phyloP scores from a whole-genome alignment of 1,140 invertebrate genomes.

The Trichonephila clavipes region DNA sequence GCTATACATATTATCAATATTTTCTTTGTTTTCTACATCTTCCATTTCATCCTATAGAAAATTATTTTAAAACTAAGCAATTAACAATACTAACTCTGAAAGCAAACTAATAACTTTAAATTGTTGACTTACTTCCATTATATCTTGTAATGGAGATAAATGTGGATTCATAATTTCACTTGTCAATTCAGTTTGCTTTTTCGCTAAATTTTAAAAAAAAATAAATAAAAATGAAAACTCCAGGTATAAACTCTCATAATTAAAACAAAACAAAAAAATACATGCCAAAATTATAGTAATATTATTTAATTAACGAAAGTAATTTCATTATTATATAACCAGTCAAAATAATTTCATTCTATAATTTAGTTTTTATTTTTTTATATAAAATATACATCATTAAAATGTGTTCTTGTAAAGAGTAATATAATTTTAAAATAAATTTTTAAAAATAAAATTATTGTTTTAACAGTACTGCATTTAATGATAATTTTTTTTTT shows the following conservation, averaged over 20 bases:
- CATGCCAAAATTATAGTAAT: no score
- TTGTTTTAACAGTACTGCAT: no score
- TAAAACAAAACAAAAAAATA: background rate
- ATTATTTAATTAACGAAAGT: no score
- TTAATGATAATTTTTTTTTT: no score
- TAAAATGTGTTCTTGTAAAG: no score
- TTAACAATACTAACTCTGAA: background rate
- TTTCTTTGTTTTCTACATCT: slow-evolving; percentile 49
- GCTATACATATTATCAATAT: slow-evolving; percentile 7
- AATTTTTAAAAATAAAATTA: no score
- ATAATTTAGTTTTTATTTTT: no score
- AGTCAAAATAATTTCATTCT: no score
- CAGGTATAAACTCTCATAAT: background rate
- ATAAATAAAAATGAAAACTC: background rate
- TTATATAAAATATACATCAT: no score
- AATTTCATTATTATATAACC: no score
- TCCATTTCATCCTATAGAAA: slow-evolving; percentile 28
- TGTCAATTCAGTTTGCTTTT: background rate
- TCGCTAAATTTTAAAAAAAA: background rate
- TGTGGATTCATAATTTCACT: background rate
- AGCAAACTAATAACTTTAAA: background rate
- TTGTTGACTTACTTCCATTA: background rate
- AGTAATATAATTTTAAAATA: no score
- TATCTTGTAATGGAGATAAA: background rate
- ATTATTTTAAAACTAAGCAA: background rate